phyloP scores from a whole-genome alignment of 2,113 vertebrate species.

The Sinocyclocheilus maitianheensis region DNA sequence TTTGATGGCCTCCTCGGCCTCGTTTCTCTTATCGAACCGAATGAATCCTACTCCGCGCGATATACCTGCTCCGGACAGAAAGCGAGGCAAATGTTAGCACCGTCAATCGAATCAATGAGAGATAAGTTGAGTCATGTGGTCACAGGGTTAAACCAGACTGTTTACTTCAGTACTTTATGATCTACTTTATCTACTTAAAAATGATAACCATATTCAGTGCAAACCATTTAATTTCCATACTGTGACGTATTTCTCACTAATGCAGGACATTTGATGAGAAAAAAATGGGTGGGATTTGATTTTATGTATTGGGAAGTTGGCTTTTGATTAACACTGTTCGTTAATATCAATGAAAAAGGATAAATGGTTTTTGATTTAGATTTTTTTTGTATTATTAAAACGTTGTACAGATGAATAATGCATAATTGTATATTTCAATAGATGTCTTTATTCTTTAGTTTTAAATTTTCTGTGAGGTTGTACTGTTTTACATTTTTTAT shows the following conservation, averaged over 20 bases:
- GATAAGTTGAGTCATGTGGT: not conserved
- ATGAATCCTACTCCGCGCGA: constrained; percentile 96
- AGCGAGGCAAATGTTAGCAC: constrained; percentile 61
- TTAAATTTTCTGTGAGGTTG: not conserved
- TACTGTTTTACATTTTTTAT: not conserved
- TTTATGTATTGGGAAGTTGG: not conserved
- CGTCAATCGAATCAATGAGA: constrained; percentile 11
- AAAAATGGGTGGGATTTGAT: not conserved
- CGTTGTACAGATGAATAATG: not conserved
- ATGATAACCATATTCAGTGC: not conserved
- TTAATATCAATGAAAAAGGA: not conserved
- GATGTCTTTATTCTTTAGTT: not conserved
- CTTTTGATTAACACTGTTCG: not conserved
- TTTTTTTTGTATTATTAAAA: not conserved
- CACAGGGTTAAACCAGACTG: not conserved
- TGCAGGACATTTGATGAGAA: not conserved
- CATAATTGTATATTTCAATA: not conserved
- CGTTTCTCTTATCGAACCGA: constrained; percentile 94
- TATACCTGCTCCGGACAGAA: constrained; percentile 79
- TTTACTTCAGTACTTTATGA: not conserved
- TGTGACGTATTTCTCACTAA: not conserved
- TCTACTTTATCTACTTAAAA: not conserved
- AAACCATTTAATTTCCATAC: not conserved
- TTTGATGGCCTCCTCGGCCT: constrained; percentile 95
- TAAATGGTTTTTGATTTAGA: not conserved